Evolutionary conservation across 1,140 invertebrate genomes (phyloP), one percentile per base, ranked within the genome.

Genomic region (Thaumetopoea pityocampa): DNA sequence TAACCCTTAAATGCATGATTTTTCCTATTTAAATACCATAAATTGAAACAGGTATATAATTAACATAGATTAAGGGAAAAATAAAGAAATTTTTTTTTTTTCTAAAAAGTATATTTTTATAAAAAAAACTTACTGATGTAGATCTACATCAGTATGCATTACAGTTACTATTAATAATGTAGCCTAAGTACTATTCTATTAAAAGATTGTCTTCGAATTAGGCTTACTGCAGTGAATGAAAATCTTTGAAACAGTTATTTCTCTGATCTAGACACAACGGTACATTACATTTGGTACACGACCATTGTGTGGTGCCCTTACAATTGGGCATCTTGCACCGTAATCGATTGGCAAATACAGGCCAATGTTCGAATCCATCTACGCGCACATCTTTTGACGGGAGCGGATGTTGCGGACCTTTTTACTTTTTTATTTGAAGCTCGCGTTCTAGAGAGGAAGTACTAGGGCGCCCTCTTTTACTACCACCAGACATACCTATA

Each of bases 401-500:
- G 33, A 50, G 45, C 35, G 51, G 51, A 48, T 54, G 48, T 50
- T 38, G 37, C 43, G 41, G 52, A 50, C 48, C 49, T 60, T 34
- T 70, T 51, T 17, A 51, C 34, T 55, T 62, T 45, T 68, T 63
- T 52, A 16, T 35, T 43, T 38, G 46, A 22, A 62, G 26, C 51
- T 58, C 37, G 26, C 55, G 19, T 60, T 62, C 63, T 43, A 64
- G 43, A 28, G 28, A 12, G 33, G 42, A 44, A 35, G 36, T 59
- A 49, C 57, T 65, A 27, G 64, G 62, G 48, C 54, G 64, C 12
- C 61, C 61, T 62, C 66, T 78, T 70, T 68, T 72, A 48, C 24
- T 64, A n/a, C 45, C 43, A 45, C 22, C 62, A 45, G 32, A 49
- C 44, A 52, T 55, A 45, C 58, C 50, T 51, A 58, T 48, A 45